phyloP scores from a whole-genome alignment of 2,888 invertebrate species.

The Ormyrus thymus region DNA sequence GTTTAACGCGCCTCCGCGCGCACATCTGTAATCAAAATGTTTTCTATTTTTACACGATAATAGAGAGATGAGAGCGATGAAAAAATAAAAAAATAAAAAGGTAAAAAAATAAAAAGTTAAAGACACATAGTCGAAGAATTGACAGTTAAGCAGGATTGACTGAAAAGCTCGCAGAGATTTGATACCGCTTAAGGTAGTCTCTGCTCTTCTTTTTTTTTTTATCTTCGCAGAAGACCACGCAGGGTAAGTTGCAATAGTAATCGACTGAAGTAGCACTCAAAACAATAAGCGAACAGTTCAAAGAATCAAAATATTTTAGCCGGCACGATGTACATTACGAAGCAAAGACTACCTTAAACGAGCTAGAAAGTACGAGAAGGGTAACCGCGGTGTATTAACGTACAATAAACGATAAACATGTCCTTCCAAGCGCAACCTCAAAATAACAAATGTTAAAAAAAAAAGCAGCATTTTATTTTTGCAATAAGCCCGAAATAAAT shows the following conservation, averaged over 20 bases:
- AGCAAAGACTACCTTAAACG: constrained; percentile 46
- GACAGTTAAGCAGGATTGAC: constrained; percentile 16
- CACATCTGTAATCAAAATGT: constrained; percentile 71
- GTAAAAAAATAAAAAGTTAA: constrained; percentile 27
- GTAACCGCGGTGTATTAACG: constrained; percentile 64
- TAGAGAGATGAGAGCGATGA: constrained; percentile 54
- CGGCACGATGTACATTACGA: background rate
- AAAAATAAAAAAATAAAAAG: background rate
- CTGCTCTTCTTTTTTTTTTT: constrained; percentile 22
- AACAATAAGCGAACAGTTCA: too few relatives aligned
- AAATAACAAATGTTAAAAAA: constrained; percentile 70
- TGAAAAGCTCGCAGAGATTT: background rate
- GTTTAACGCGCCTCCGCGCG: constrained; percentile 49
- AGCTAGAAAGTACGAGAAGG: constrained; percentile 49
- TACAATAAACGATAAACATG: constrained; percentile 72
- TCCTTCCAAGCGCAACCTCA: constrained; percentile 74
- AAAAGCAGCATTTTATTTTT: constrained; percentile 69
- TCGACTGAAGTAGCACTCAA: background rate
- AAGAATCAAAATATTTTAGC: too few relatives aligned
- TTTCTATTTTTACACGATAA: constrained; percentile 73
- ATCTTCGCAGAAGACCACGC: too few relatives aligned
- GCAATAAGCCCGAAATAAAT: constrained; percentile 65
- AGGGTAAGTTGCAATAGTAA: background rate
- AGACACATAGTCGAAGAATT: constrained; percentile 34
- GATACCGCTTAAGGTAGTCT: constrained; percentile 37